Conservation (phyloP, 2,113 vertebrate species). For the Verasper variegatus region DNA sequence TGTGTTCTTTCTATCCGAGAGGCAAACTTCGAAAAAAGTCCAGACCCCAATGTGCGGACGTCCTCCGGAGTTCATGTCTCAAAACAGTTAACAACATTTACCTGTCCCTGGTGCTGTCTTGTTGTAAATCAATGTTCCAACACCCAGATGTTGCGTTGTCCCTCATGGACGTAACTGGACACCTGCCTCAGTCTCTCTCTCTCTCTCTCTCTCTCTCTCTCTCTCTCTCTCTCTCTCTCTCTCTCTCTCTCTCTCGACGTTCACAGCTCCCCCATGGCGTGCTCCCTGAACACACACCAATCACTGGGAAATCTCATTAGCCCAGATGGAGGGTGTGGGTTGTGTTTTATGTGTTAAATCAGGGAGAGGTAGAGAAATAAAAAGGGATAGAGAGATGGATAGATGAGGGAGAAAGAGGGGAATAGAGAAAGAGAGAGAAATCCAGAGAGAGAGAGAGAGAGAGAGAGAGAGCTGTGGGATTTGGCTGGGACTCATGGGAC, state of each 20-base stretch:
- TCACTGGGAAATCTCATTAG: constrained; percentile 25
- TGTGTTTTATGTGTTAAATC: constrained; percentile 17
- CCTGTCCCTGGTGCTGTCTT: neutral
- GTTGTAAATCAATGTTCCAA: neutral
- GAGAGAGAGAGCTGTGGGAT: constrained; percentile 42
- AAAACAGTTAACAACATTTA: neutral
- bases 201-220: no score
- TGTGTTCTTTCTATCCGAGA: neutral
- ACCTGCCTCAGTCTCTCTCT: constrained; percentile 26
- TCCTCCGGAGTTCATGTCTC: neutral
- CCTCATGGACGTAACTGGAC: constrained; percentile 7
- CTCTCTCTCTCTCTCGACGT: neutral
- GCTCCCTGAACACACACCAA: neutral
- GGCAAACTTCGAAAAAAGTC: neutral
- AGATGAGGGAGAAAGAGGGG: neutral
- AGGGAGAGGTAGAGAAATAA: neutral
- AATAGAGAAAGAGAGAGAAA: neutral
- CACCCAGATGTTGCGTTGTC: constrained; percentile 4
- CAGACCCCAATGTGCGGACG: neutral
- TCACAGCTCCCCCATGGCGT: neutral
- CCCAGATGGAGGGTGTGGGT: neutral
- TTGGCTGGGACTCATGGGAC: constrained; percentile 52
- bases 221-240: no score
- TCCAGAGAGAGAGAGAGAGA: neutral
- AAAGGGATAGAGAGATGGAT: neutral